Evolutionary conservation across 2,888 invertebrate species (phyloP), one percentile per base, ranked within the genome.

Genomic region (Taenaris catops): DNA sequence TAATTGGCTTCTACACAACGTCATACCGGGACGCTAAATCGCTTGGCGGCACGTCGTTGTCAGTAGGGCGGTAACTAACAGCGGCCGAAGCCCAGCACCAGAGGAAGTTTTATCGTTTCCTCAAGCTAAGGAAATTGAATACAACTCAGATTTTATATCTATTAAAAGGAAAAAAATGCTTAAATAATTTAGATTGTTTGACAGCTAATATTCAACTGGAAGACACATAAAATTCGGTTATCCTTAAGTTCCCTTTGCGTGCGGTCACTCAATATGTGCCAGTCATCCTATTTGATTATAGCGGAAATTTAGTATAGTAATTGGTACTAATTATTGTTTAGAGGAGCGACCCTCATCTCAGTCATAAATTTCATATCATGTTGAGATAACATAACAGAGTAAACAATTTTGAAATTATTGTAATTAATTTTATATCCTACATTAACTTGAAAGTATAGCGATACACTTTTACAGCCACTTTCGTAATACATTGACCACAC

Each of bases 281-380:
- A 83, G 84, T 86, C 86, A 86, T 86, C 63, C 60, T 60, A 73
- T 80, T 83, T 83, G 81, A 86, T 84, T 83, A 76, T 79, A 54
- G 55, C 68, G 61, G 64, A 63, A 74, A 69, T 70, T 72, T 70
- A 66, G 67, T 71, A 62, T 62, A 59, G 72, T 83, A 83, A 84
- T 81, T 81, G 73, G 69, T 72, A 65, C 70, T 80, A 80, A 84
- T 80, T 80, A 79, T 72, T 79, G 70, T 81, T 81, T 79, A 68
- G 64, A 71, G 61, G 65, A 58, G 62, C 63, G 58, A 45, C 63
- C 61, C 63, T 44, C 56, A 55, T 60, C 26, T 32, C 20, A 20
- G 20, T 23, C 16, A 31, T 31, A 54, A 63, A 56, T 59, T 48
- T 52, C 55, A 51, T 49, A 47, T 51, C 50, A 51, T 45, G 46